These are phyloP conservation scores for Trachelus tabidus DNA, from an alignment of 2,888 invertebrate species.

Conservation along the genomic window DNA sequence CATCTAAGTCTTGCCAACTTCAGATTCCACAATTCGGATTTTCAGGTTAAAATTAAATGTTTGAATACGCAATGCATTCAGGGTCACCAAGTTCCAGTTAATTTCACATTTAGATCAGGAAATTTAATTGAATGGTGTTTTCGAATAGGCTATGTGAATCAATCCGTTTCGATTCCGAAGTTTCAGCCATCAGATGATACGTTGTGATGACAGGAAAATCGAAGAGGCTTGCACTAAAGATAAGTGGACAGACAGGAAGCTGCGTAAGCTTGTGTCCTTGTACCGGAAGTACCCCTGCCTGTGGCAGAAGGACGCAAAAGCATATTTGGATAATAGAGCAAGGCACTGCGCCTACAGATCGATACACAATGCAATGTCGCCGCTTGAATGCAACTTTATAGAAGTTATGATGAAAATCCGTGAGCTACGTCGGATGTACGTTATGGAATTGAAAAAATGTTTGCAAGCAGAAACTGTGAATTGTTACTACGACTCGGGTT, in stretches of 20 bases:
- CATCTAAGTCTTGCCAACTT: too few relatives aligned
- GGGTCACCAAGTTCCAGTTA: too few relatives aligned
- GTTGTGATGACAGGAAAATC: not conserved
- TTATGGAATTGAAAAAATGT: conserved; percentile 35
- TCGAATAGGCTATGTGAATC: too few relatives aligned
- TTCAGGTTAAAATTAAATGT: too few relatives aligned
- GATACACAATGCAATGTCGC: conserved; percentile 34
- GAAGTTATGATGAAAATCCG: conserved; percentile 47
- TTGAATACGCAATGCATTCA: too few relatives aligned
- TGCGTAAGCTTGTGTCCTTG: conserved; percentile 37
- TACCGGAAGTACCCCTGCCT: conserved; percentile 41
- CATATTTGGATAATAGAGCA: conserved; percentile 35
- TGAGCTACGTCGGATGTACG: conserved; percentile 41
- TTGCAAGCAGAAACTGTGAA: conserved; percentile 27
- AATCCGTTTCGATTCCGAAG: too few relatives aligned
- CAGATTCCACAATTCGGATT: too few relatives aligned
- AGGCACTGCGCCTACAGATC: conserved; percentile 40
- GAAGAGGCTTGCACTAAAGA: too few relatives aligned
- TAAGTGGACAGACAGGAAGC: conserved; percentile 35
- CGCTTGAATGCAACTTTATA: conserved; percentile 26
- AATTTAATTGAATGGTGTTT: too few relatives aligned
- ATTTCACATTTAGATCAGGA: too few relatives aligned
- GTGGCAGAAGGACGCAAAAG: conserved; percentile 41
- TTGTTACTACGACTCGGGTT: conserved; percentile 22
- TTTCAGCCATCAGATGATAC: not conserved